Evolutionary conservation across 2,888 invertebrate genomes (phyloP), one percentile per base, ranked within the genome.

Genomic region (Drosophila flavopinicola): DNA sequence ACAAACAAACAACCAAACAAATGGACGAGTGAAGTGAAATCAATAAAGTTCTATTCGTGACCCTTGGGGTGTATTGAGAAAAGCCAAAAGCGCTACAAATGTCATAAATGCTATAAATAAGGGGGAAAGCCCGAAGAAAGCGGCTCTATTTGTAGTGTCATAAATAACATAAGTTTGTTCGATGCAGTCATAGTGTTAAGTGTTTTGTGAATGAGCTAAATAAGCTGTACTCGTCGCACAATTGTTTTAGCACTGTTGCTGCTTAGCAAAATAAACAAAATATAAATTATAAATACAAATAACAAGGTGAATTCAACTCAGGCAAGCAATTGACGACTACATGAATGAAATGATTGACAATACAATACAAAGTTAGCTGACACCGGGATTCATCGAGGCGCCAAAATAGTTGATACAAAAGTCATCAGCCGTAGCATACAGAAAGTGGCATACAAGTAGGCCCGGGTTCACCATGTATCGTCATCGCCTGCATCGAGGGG

Each of bases 51-150:
- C 38, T 38, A 10, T 23, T 17, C 17, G 33, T 41, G 35, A 20
- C 49, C 17, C 58, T 53, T 45, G 39, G 23, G 38, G 41, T n/a
- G 49, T 11, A 47, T 33, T 17, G 42, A 7, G 56, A 49, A 45
- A 64, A 65, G 58, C 58, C 48, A 67, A 66, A 66, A 60, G 57
- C 60, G 60, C 65, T 49, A 64, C 42, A 67, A 75, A 56, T 64
- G 67, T 47, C 59, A 74, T 38, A 56, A 75, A 54, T 58, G 59
- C 32, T 60, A 78, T 48, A 56, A 75, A 58, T 54, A 48, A 57
- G 59, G 29, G 32, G 23, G 30, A 41, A 60, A 33, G 27, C 35
- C 39, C 32, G 7, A 45, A 17, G 30, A 33, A 17, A 42, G 11
- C 20, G 20, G n/a, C 37, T 52, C 29, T 52, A 44, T 65, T 66